Percentiles rank a stretch among this genome's conserved stretches.
phyloP scores from a whole-genome alignment of 2,113 vertebrate genomes.

The Rhinopomastus cyanomelas region DNA sequence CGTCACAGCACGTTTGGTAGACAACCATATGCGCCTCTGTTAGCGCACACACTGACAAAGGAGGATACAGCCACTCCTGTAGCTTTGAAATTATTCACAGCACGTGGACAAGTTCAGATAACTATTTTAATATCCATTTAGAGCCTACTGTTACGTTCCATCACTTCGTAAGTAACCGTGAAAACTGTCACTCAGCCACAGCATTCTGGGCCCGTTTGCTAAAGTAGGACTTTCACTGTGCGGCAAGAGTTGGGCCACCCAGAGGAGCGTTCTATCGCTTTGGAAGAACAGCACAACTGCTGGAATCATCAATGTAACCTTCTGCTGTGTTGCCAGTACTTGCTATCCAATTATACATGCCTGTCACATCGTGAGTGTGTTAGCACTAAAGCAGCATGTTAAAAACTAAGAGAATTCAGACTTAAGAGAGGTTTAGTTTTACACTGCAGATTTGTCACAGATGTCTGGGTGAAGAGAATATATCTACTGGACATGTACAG shows the following conservation, averaged over 20 bases:
- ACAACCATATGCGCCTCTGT: neutral
- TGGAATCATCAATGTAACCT: constrained; percentile 67
- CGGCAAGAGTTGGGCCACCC: neutral
- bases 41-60: neutral
- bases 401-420: constrained; percentile 48
- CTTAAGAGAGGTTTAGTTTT: constrained; percentile 56
- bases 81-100: constrained; percentile 73
- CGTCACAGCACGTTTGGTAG: constrained; percentile 65
- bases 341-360: constrained; percentile 54
- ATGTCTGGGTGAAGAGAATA: constrained; percentile 61
- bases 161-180: constrained; percentile 51
- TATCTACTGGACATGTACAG: constrained; percentile 78
- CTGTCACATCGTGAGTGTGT: neutral
- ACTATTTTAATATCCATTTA: constrained; percentile 39
- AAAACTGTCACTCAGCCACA: constrained; percentile 65
- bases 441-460: constrained; percentile 64
- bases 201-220: constrained; percentile 1
- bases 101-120: constrained; percentile 50
- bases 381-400: constrained; percentile 2
- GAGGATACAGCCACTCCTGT: constrained; percentile 58
- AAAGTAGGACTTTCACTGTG: neutral
- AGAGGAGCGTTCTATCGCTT: neutral
- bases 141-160: constrained; percentile 17
- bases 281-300: constrained; percentile 23
- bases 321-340: constrained; percentile 62